Evolutionary conservation across 2,888 invertebrate species (phyloP), one percentile per base, ranked within the genome.

Genomic region (Polydrusus cervinus): DNA sequence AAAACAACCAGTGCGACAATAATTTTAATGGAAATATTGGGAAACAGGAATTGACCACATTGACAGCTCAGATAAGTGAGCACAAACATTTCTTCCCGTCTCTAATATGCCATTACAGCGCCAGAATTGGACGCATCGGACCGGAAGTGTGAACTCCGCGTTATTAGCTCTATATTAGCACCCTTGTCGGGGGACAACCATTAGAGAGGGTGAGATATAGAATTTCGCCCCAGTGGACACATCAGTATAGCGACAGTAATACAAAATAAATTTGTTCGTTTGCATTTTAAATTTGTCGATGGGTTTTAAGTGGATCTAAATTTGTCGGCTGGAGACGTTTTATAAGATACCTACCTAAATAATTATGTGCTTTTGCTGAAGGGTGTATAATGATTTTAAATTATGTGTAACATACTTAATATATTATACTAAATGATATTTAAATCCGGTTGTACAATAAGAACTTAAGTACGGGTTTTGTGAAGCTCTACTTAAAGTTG

Each of bases 121-220:
- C 51, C 64, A 71, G 75, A 75, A 75, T 72, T 75, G 65, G 73
- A 65, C 45, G 80, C 85, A 85, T 81, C 85, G 85, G 84, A 86
- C 87, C 87, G 87, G 86, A 87, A 86, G 87, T 86, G 87, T 86
- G 86, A 86, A 87, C 87, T 86, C 83, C 83, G 85, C 85, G 85
- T 87, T 87, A 87, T 87, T 87, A 87, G 87, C 86, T 86, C 85
- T 86, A 83, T 86, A 87, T 87, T 86, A 86, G 84, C 84, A 81
- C 85, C 84, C 86, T 85, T 64, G 64, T 45, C 69, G 18, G 67
- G 83, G 77, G 84, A 83, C 70, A 38, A 75, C 67, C 66, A 75
- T 71, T 72, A 75, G 69, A 71, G 71, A 57, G 72, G 74, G 73
- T 75, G 74, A 69, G 75, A 76, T 71, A 77, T 75, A 75, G 70